A percentile compares a stretch with the other conserved stretches of the same genome.
Evolutionary conservation across 2,797 vertebrate species (phyloP).

Genomic region (Erithacus rubecula): DNA sequence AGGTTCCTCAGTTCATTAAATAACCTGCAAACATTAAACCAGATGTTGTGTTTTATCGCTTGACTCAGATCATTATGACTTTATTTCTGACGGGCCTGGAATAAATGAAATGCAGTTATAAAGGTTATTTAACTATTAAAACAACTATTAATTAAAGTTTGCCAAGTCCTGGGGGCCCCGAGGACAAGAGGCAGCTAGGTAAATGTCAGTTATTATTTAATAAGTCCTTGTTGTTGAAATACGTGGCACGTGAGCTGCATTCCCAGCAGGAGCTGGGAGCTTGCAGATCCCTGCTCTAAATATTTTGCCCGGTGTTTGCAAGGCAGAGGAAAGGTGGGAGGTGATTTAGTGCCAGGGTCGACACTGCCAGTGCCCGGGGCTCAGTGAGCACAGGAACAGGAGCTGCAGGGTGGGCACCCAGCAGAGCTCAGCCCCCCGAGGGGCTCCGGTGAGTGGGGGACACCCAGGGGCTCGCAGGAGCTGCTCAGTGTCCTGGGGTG

Average conservation of each 20-base stretch:
- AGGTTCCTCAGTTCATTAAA: constrained; percentile 59
- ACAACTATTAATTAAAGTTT: constrained; percentile 74
- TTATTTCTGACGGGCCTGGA: constrained; percentile 51
- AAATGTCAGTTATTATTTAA: constrained; percentile 73
- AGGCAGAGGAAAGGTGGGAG: neutral
- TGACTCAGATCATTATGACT: constrained; percentile 67
- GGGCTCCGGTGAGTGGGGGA: neutral
- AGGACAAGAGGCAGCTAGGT: constrained; percentile 64
- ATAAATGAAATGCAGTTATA: constrained; percentile 63
- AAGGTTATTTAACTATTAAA: constrained; percentile 77
- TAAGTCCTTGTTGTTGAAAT: constrained; percentile 60
- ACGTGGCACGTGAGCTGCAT: constrained; percentile 4
- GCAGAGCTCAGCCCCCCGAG: neutral
- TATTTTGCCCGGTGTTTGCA: neutral
- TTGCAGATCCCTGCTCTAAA: neutral
- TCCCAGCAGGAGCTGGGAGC: neutral
- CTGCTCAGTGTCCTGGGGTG: fast-evolving
- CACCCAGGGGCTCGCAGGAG: fast-evolving
- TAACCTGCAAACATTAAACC: constrained; percentile 57
- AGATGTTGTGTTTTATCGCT: constrained; percentile 70
- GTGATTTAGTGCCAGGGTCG: neutral
- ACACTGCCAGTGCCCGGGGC: neutral
- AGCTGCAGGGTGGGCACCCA: neutral
- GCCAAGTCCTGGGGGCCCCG: constrained; percentile 58
- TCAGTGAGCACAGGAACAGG: neutral